These are phyloP conservation scores for Catharus ustulatus DNA, from an alignment of 2,797 vertebrate species.

Conservation along the genomic window DNA sequence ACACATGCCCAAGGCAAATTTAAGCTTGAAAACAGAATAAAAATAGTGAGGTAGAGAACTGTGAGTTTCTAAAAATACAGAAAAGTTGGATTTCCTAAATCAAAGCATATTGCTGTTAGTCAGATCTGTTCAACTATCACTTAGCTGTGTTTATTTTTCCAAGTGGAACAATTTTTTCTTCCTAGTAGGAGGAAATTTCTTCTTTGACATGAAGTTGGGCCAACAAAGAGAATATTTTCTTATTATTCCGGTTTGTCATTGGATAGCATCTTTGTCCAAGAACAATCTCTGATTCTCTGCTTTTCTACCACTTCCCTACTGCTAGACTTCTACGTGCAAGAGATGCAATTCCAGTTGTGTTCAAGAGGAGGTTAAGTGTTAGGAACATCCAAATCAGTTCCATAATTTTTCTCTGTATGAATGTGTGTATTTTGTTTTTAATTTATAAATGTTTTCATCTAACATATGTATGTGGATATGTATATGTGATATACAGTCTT, in stretches of 20 bases:
- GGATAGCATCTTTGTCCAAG: background rate
- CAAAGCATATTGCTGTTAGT: background rate
- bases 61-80: background rate
- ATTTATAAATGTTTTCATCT: background rate
- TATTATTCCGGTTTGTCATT: background rate
- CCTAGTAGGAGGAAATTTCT: background rate
- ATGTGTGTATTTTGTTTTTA: background rate
- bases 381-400: background rate
- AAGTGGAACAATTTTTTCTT: background rate
- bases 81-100: background rate
- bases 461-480: background rate
- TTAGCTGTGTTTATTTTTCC: background rate
- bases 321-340: background rate
- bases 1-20: background rate
- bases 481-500: background rate
- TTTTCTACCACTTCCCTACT: constrained; percentile 2
- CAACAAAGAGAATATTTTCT: background rate
- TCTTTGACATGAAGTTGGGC: background rate
- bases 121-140: background rate
- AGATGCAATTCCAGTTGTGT: background rate
- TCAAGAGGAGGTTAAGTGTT: background rate
- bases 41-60: background rate
- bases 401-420: background rate
- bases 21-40: background rate
- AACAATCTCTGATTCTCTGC: background rate